phyloP scores from a whole-genome alignment of 92 coral and sea anemone genomes.

The Palythoa caribaeorum region DNA sequence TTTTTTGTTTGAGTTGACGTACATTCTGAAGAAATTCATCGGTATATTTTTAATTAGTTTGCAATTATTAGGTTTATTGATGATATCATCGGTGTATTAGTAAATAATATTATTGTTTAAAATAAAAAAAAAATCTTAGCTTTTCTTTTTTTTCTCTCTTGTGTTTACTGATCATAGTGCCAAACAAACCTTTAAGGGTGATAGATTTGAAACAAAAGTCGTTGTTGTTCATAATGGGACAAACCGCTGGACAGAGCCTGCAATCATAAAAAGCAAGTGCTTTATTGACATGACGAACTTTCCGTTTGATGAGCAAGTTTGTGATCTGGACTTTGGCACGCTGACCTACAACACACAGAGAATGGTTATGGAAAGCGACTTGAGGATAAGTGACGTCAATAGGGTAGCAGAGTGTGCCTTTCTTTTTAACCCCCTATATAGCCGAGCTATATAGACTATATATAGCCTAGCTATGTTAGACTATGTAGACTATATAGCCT shows the following conservation, averaged over 20 bases:
- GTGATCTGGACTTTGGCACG: conserved; percentile 32
- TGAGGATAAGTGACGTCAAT: conserved; percentile 22
- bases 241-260: conserved; percentile 49
- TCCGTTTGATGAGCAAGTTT: conserved; percentile 41
- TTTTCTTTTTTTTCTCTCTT: no score
- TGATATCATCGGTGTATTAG: neutral
- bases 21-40: no score
- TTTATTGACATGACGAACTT: conserved; percentile 31
- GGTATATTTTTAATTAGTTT: no score
- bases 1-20: no score
- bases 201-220: conserved; percentile 35
- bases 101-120: no score
- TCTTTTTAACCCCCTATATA: no score
- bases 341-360: conserved; percentile 27
- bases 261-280: conserved; percentile 40
- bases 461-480: no score
- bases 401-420: neutral
- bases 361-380: conserved; percentile 38
- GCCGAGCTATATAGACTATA: no score
- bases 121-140: no score
- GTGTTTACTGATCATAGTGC: neutral
- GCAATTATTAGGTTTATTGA: no score
- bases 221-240: conserved; percentile 34
- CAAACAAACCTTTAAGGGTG: neutral
- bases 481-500: no score